phyloP scores from a whole-genome alignment of 2,888 invertebrate genomes.

The Melikaiella ostensackeni region DNA sequence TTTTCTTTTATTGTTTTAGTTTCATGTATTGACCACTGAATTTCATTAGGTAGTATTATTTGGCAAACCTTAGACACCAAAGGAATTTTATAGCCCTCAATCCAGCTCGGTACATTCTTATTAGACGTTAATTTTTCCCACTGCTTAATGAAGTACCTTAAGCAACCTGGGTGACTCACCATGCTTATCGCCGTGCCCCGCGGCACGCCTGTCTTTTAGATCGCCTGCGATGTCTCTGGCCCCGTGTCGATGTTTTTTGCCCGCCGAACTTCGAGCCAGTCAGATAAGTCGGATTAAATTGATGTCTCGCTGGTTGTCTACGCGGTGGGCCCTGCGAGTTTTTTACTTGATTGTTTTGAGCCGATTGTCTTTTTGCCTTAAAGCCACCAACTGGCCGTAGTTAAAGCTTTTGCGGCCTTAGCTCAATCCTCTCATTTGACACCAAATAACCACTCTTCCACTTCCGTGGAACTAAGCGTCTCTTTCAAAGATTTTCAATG shows the following conservation, averaged over 20 bases:
- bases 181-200: slow-evolving; percentile 14
- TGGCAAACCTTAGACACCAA: too few relatives aligned
- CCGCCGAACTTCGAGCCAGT: background rate
- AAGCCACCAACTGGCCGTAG: too few relatives aligned
- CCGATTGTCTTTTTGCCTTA: slow-evolving; percentile 28
- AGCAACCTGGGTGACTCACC: slow-evolving; percentile 44
- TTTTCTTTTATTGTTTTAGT: too few relatives aligned
- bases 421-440: background rate
- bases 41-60: too few relatives aligned
- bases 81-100: too few relatives aligned
- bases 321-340: slow-evolving; percentile 37
- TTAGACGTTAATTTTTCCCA: slow-evolving; percentile 41
- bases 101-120: background rate
- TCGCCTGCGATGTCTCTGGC: background rate
- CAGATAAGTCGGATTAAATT: background rate
- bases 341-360: slow-evolving; percentile 40
- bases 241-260: slow-evolving; percentile 3
- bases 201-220: slow-evolving; percentile 12
- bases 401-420: slow-evolving; percentile 41
- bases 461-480: too few relatives aligned
- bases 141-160: slow-evolving; percentile 26
- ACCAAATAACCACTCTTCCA: too few relatives aligned
- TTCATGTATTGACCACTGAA: too few relatives aligned
- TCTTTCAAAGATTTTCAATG: too few relatives aligned
- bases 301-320: slow-evolving; percentile 17